Evolutionary conservation across 2,113 vertebrate genomes (phyloP).

Genomic region (Ochotona curzoniae): DNA sequence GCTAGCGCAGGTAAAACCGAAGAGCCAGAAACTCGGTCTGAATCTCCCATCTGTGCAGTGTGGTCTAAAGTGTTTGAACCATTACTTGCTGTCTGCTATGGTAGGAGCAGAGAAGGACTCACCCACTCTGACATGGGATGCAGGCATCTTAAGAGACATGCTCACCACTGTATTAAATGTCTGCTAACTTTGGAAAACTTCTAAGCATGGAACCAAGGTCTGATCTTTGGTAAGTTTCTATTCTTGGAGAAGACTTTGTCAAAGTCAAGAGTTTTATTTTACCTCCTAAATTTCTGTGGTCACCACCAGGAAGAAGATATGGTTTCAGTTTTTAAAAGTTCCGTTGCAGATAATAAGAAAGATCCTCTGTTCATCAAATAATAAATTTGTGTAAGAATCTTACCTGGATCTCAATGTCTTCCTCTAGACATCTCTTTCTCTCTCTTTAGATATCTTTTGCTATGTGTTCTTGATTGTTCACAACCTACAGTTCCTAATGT

Average conservation of each 20-base stretch:
- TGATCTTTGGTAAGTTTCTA: background rate
- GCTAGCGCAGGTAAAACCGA: no score
- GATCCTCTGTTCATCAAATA: background rate
- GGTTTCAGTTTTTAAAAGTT: background rate
- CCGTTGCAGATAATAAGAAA: background rate
- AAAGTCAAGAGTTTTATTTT: background rate
- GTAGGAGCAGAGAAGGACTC: no score
- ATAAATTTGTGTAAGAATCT: conserved; percentile 9
- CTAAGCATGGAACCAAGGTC: background rate
- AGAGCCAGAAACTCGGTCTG: no score
- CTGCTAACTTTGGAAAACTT: background rate
- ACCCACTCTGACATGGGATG: no score
- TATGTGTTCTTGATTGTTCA: background rate
- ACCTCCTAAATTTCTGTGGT: background rate
- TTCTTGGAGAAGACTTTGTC: background rate
- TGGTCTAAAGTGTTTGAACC: no score
- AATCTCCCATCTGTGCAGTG: no score
- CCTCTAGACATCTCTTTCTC: background rate
- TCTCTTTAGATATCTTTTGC: background rate
- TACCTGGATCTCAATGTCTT: background rate
- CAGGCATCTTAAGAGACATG: no score
- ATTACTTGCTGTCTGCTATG: no score
- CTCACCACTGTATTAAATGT: background rate
- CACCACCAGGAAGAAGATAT: background rate
- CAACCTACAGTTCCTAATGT: background rate